phyloP scores from a whole-genome alignment of 2,888 invertebrate genomes.

The Epistrophella euchroma region DNA sequence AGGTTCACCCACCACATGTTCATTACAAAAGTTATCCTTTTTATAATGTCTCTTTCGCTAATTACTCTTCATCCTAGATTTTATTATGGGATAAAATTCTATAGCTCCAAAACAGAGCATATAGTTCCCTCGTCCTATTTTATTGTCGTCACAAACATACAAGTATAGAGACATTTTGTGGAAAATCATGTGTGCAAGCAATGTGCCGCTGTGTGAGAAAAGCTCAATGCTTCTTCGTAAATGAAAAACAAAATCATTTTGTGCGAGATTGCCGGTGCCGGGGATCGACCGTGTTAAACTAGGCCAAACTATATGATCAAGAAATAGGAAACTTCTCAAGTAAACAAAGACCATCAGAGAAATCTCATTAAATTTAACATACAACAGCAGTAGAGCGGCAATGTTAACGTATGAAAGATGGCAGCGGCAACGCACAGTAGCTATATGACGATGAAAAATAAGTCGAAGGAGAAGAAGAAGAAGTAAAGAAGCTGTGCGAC shows the following conservation, averaged over 20 bases:
- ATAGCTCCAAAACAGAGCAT: background rate
- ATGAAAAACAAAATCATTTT: constrained; percentile 12
- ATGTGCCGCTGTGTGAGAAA: background rate
- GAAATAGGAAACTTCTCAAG: constrained; percentile 35
- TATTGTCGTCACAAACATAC: constrained; percentile 45
- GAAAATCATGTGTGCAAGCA: constrained; percentile 47
- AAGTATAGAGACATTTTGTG: constrained; percentile 39
- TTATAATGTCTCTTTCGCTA: constrained; percentile 19
- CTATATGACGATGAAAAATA: constrained; percentile 2
- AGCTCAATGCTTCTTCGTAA: constrained; percentile 8
- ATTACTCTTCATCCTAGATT: constrained; percentile 47
- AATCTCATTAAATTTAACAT: constrained; percentile 69
- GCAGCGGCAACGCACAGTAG: background rate
- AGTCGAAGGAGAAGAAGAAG: background rate
- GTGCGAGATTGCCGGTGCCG: constrained; percentile 45
- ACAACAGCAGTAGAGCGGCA: constrained; percentile 45
- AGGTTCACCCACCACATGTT: constrained; percentile 17
- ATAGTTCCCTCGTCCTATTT: background rate
- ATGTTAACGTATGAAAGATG: constrained; percentile 17
- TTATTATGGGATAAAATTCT: background rate
- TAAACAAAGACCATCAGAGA: constrained; percentile 68
- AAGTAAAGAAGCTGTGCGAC: background rate
- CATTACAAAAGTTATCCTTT: constrained; percentile 36
- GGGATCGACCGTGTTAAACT: constrained; percentile 37
- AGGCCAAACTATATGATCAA: constrained; percentile 67